These are phyloP conservation scores for Atherix ibis DNA, from an alignment of 2,888 invertebrate species.

Conservation along the genomic window DNA sequence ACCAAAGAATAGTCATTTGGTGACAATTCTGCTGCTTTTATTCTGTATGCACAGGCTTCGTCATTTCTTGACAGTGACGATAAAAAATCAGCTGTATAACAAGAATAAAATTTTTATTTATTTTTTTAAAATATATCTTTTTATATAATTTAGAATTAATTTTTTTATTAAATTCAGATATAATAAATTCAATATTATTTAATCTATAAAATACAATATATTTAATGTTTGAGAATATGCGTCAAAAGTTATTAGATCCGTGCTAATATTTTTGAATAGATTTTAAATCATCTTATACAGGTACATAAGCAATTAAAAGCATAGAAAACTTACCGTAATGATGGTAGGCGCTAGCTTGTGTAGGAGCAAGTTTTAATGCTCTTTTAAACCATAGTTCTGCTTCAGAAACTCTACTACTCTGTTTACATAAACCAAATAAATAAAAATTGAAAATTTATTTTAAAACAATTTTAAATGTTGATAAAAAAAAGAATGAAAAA, in stretches of 20 bases:
- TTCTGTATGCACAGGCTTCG: conserved; percentile 69
- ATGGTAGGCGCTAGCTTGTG: conserved; percentile 71
- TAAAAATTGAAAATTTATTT: conserved; percentile 3
- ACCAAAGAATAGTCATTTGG: conserved; percentile 69
- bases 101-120: conserved; percentile 5
- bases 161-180: too few species aligned
- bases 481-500: too few species aligned
- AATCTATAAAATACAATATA: too few species aligned
- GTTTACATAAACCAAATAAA: conserved; percentile 27
- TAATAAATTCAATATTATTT: too few species aligned
- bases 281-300: too few species aligned
- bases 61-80: conserved; percentile 59
- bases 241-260: too few species aligned
- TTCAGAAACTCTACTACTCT: conserved; percentile 66
- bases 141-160: too few species aligned
- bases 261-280: too few species aligned
- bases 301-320: too few species aligned
- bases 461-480: too few species aligned
- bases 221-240: too few species aligned
- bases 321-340: conserved; percentile 82
- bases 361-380: conserved; percentile 66
- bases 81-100: conserved; percentile 67
- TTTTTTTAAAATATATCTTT: conserved; percentile 3
- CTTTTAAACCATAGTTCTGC: conserved; percentile 82
- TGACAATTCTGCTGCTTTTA: conserved; percentile 60